These are phyloP conservation scores for Drosophila pruinosa DNA, from an alignment of 1,140 invertebrate genomes.

Conservation along the genomic window DNA sequence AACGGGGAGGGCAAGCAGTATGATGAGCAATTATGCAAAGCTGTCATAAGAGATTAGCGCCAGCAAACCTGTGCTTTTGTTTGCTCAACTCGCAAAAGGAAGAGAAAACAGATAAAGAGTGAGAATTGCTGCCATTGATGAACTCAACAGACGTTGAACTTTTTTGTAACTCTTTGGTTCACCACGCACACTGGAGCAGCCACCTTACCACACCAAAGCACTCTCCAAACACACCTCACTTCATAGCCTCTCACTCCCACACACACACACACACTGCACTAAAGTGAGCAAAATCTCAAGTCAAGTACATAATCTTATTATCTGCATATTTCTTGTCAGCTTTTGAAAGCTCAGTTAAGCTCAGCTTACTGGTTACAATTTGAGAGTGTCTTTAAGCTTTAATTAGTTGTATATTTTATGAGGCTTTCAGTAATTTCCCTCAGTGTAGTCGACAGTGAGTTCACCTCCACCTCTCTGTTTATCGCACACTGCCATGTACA, in stretches of 20 bases:
- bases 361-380: slow-evolving; percentile 15
- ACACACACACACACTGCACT: not conserved
- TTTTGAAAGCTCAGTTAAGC: slow-evolving; percentile 9
- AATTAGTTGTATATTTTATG: slow-evolving; percentile 29
- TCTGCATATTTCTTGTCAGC: slow-evolving; percentile 2
- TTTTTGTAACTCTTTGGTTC: not conserved
- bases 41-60: slow-evolving; percentile 48
- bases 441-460: slow-evolving; percentile 9
- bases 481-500: not conserved
- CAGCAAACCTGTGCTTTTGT: slow-evolving; percentile 31
- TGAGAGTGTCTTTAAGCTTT: slow-evolving; percentile 13
- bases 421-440: not conserved
- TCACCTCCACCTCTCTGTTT: not conserved
- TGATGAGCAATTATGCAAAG: slow-evolving; percentile 60
- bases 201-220: not conserved
- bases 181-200: not conserved
- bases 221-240: not conserved
- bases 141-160: not conserved
- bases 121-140: not conserved
- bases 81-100: slow-evolving; percentile 33
- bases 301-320: slow-evolving; percentile 18
- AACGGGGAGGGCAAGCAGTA: not conserved
- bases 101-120: not conserved
- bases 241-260: not conserved
- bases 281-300: slow-evolving; percentile 11